Percentiles rank a stretch among this genome's conserved stretches.
Evolutionary conservation across 1,140 invertebrate genomes (phyloP).

Genomic region (honey bee (Apis mellifera)): Amel_HAv3.1 CM009940.2:5089501-5090000

Average conservation of each 20-base stretch:
- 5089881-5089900: not conserved
- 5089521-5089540: too few relatives aligned
- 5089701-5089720: not conserved
- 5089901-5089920: not conserved
- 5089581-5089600: too few relatives aligned
- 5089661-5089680: not conserved
- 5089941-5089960: too few relatives aligned
- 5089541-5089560: too few relatives aligned
- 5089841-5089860: not conserved
- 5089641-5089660: not conserved
- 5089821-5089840: not conserved
- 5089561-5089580: too few relatives aligned
- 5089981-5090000: not conserved
- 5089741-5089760: not conserved
- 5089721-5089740: not conserved
- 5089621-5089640: not conserved
- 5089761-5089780: not conserved
- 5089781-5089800: not conserved
- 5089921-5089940: not conserved
- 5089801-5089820: not conserved
- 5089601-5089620: too few relatives aligned
- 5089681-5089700: not conserved
- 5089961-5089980: not conserved
- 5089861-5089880: not conserved
- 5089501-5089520: too few relatives aligned